Base-by-base conservation (phyloP, 2,888 invertebrate genomes). In the Ommatoiulus sabulosus region DNA sequence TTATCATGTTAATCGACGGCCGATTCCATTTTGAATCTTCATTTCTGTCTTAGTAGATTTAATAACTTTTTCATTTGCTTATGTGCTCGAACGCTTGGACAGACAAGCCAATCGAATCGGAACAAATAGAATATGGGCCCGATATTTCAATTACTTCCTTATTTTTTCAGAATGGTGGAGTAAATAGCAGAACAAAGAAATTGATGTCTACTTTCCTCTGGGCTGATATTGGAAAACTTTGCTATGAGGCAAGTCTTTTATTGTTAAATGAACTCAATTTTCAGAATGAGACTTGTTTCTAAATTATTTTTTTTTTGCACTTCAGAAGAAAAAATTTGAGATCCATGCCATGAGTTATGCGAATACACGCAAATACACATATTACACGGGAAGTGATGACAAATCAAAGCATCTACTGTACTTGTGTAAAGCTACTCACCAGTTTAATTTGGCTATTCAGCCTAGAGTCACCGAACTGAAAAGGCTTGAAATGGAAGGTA, bases 181-280 rank as follows among this genome's bases (percentile, higher is more conserved):
- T 92, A 89, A 92, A 92, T 89, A 92, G 92, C 90, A 91, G 92
- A 44, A 44, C 86, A 17, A 89, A 87, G 84, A 63, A 90, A 46
- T 72, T 89, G 72, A 95, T 96, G 89, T 96, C 96, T 48, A 96
- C 96, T 90, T 98, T 98, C 92, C 95, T 97, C 89, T 99, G 99
- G 99, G 97, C 97, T 91, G 97, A 97, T 91, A 99, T 99, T 90
- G 97, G 97, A 90, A 98, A 98, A 93, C 94, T 99, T 24, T 97
- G 97, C 92, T 99, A 98, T 93, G 98, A 99, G 93, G 95, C 95
- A 92, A 94, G 93, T 92, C 35, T 46, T 35, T 44, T 46, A 48
- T 90, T 89, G n/a, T 89, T 88, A 43, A 43, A 20, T 87, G 43
- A 35, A 43, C 46, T 52, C 12, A 63, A 87, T 87, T 85, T 46